Evolutionary conservation across 2,113 vertebrate species (phyloP).

Genomic region (Oreochromis spilurus): DNA sequence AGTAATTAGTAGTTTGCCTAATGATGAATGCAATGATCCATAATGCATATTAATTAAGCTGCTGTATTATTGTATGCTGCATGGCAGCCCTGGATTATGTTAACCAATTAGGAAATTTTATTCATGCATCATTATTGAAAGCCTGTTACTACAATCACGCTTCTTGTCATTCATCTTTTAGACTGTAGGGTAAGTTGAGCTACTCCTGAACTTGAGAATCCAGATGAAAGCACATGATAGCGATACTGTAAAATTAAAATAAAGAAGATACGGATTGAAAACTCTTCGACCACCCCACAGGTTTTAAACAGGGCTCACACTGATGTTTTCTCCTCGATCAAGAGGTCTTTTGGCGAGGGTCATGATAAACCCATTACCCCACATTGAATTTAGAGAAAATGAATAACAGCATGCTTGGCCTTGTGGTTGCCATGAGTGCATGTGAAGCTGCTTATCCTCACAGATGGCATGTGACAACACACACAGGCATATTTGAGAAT

Average conservation of each 20-base stretch:
- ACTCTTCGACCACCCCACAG: neutral
- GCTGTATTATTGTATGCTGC: neutral
- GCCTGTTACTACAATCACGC: neutral
- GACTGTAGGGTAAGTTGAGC: neutral
- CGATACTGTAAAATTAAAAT: neutral
- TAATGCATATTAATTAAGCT: neutral
- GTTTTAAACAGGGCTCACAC: neutral
- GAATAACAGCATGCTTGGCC: conserved; percentile 37
- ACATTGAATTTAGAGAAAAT: conserved; percentile 44
- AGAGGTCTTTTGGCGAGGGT: neutral
- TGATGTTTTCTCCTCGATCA: neutral
- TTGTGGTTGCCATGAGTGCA: conserved; percentile 49
- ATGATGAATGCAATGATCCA: neutral
- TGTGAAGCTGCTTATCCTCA: conserved; percentile 55
- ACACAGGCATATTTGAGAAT: neutral
- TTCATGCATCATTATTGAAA: neutral
- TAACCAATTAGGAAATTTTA: neutral
- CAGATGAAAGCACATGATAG: neutral
- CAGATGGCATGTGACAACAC: conserved; percentile 62
- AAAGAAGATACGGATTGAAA: neutral
- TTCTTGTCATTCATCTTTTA: neutral
- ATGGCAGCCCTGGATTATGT: neutral
- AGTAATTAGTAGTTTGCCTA: neutral
- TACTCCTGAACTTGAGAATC: neutral
- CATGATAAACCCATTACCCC: neutral